Percentiles rank a stretch among this genome's conserved stretches.
Conservation (phyloP, 2,797 vertebrate species). For the Thunnus albacares region DNA sequence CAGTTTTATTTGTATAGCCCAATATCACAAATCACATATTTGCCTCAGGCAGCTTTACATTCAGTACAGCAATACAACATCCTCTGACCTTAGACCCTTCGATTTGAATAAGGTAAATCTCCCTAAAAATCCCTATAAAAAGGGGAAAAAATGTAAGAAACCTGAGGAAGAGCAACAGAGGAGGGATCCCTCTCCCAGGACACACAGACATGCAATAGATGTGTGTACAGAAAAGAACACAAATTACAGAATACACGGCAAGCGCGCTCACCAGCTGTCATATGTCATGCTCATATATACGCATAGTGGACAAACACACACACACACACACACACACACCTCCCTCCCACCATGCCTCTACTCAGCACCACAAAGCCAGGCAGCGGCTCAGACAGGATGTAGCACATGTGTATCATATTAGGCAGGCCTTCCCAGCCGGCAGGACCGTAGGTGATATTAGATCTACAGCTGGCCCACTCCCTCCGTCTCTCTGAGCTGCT, state of each 20-base stretch:
- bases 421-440: slow-evolving; percentile 70
- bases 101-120: too few species aligned
- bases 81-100: too few species aligned
- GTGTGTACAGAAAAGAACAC: too few species aligned
- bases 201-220: too few species aligned
- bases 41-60: too few species aligned
- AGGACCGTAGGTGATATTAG: slow-evolving; percentile 79
- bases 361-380: slow-evolving; percentile 54
- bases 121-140: too few species aligned
- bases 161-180: too few species aligned
- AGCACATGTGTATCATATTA: slow-evolving; percentile 86
- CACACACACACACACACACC: slow-evolving; percentile 11
- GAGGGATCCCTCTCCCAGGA: too few species aligned
- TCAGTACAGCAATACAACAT: too few species aligned
- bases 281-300: slow-evolving; percentile 14
- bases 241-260: slow-evolving; percentile 8
- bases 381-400: slow-evolving; percentile 81
- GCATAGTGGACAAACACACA: slow-evolving; percentile 27
- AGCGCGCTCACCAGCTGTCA: slow-evolving; percentile 65
- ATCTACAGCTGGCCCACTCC: slow-evolving; percentile 81
- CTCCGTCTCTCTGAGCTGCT: slow-evolving; percentile 57
- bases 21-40: too few species aligned
- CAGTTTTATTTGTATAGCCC: neutral
- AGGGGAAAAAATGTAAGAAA: too few species aligned
- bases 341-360: slow-evolving; percentile 9